Conservation (phyloP, 2,888 invertebrate genomes). For the Zeuzera pyrina region DNA sequence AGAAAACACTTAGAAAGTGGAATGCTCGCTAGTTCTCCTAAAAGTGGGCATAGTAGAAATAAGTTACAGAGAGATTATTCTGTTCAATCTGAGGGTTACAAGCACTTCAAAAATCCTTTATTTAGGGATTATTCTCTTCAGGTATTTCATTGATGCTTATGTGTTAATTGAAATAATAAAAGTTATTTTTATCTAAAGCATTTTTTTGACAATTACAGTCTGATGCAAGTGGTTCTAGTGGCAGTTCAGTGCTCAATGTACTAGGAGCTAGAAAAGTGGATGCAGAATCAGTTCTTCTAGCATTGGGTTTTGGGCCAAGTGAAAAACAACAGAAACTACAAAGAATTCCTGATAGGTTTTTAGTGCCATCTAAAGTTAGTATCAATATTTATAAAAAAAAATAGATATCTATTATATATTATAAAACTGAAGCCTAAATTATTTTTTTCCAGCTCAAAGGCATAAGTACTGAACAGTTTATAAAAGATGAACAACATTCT, state of each 20-base stretch:
- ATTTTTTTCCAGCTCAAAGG: constrained; percentile 74
- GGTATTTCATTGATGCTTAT: constrained; percentile 28
- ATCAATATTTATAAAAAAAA: neutral
- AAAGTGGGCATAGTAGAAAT: constrained; percentile 32
- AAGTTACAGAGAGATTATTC: constrained; percentile 59
- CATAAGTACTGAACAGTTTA: constrained; percentile 82
- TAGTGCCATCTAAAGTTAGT: constrained; percentile 83
- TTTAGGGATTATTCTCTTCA: constrained; percentile 65
- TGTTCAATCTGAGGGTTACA: constrained; percentile 61
- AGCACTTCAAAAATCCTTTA: constrained; percentile 58
- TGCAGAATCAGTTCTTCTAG: constrained; percentile 89
- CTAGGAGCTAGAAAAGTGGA: constrained; percentile 88
- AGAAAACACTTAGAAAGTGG: constrained; percentile 55
- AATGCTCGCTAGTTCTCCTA: constrained; percentile 36
- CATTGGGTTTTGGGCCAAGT: constrained; percentile 85
- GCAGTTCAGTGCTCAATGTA: constrained; percentile 87
- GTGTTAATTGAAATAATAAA: neutral
- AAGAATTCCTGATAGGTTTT: constrained; percentile 86
- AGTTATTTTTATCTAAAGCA: neutral
- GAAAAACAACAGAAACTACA: constrained; percentile 78
- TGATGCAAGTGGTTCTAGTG: constrained; percentile 66
- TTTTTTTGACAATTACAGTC: constrained; percentile 40
- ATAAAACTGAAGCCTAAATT: too few relatives aligned
- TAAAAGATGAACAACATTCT: constrained; percentile 81
- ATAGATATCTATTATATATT: neutral